Evolutionary conservation across 2,888 invertebrate genomes (phyloP), one percentile per base, ranked within the genome.

Genomic region (Diarsia mendica): DNA sequence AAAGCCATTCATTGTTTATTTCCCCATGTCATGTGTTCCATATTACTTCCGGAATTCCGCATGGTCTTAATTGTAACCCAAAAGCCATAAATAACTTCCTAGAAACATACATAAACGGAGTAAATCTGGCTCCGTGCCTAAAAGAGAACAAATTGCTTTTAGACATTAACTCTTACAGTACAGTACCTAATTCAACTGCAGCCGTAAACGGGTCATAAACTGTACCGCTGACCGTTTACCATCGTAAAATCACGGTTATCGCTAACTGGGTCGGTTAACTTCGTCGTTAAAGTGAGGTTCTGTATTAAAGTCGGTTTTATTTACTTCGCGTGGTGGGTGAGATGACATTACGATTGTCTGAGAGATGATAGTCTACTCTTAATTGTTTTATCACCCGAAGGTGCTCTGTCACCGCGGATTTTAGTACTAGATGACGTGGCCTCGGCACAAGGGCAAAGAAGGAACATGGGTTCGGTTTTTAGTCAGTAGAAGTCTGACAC

Each of bases 181-280:
- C 70, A 74, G 75, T 78, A n/a, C n/a, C n/a, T n/a, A 72, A 76
- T 85, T 80, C 74, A n/a, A 69, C 58, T 63, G 67, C 75, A 60
- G 71, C 49, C 55, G 72, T 80, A 77, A 83, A 85, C 73, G 55
- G 44, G 77, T 75, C 66, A 80, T 85, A 83, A 85, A 85, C 53
- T 72, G 71, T 78, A 74, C 72, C 55, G 39, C 77, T 86, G 86
- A 83, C 86, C 86, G 74, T 72, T 85, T 39, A 71, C 72, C 69
- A 55, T 85, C 85, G 86, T 85, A 80, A 85, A 85, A 80, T 80
- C 77, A 80, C 75, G 39, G 86, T 80, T 76, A 78, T 67, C 76
- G 60, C 73, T 78, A 72, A 79, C 85, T 73, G 67, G n/a, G 55
- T 69, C 64, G 71, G 83, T 76, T 83, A 80, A 72, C 77, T 85